Evolutionary conservation across 2,888 invertebrate species (phyloP).

Genomic region (Kryphioiulus occultus): DNA sequence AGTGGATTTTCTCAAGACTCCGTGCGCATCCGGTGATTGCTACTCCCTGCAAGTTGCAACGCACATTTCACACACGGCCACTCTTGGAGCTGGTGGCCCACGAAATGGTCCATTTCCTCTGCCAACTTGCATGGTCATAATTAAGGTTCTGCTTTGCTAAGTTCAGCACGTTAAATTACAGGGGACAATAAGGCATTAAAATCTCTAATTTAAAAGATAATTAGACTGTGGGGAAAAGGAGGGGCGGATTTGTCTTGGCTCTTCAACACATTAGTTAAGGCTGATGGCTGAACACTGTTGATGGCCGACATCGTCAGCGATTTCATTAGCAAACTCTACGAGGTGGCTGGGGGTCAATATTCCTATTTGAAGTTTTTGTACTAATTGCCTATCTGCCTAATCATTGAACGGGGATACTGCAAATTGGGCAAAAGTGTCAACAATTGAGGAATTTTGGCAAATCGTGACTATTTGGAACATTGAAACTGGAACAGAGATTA

Average conservation of each 20-base stretch:
- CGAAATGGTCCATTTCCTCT: constrained; percentile 36
- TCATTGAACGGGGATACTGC: background rate
- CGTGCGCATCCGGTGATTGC: constrained; percentile 36
- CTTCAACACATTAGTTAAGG: background rate
- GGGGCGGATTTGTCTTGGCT: constrained; percentile 14
- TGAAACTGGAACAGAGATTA: too few species aligned
- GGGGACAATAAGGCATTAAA: constrained; percentile 40
- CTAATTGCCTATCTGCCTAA: background rate
- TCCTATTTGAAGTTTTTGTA: background rate
- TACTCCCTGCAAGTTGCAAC: background rate
- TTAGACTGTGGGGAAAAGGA: background rate
- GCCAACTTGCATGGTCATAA: constrained; percentile 7
- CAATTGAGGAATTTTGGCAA: too few species aligned
- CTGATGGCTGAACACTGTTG: background rate
- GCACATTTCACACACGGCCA: constrained; percentile 32
- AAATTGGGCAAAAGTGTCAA: background rate
- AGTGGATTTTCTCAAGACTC: constrained; percentile 14
- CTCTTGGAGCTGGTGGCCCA: background rate
- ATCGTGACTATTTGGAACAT: too few species aligned
- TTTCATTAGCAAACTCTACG: background rate
- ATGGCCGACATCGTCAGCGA: background rate
- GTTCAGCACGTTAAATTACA: constrained; percentile 32
- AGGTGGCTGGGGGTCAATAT: background rate
- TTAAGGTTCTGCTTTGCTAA: constrained; percentile 40
- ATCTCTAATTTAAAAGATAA: constrained; percentile 36